Base-by-base conservation (phyloP, 2,888 invertebrate species). In the Scaptomyza cyrtandrae region DNA sequence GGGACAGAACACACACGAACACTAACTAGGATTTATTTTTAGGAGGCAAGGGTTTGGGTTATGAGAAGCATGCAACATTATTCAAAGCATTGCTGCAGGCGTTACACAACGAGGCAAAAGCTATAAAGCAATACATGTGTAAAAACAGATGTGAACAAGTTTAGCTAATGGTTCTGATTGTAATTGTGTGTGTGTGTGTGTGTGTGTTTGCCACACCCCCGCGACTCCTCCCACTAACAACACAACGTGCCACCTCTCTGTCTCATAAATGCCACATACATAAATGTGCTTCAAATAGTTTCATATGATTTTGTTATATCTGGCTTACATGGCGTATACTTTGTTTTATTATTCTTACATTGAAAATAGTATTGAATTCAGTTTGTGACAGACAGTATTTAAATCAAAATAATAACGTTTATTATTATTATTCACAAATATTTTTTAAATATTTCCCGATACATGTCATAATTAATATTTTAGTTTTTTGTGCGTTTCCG, bases 71-170 rank as follows among this genome's bases (percentile, higher is more conserved):
- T 79, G 63, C 64, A 70, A 69, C 71, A 82, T 82, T 83, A 80
- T 80, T 83, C 80, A 86, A 78, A 75, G 72, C 83, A 66, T 66
- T 41, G 72, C 80, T 74, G 33, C 74, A 72, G 71, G 80, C 83
- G 45, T 44, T 55, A 49, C 57, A 44, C 33, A 31, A 14, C 46
- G 14, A 13, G 24, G 48, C 65, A 62, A 56, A 62, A 76, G 70
- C 86, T 75, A 63, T 69, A 71, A 67, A 65, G 75, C 70, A 83
- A 83, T 74, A 86, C 78, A 83, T 78, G 71, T 86, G 78, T 80
- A 76, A 78, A 86, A 79, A 71, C 85, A 79, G 71, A 80, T 82
- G 86, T 75, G 86, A 82, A 82, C 86, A 82, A 69, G 80, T 66
- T 33, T n/a, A 27, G 86, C 71, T 82, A 85, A 85, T 82, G 77